Percentiles rank a stretch among this genome's conserved stretches.
Conservation (phyloP, 2,797 vertebrate species). For the Anableps anableps region DNA sequence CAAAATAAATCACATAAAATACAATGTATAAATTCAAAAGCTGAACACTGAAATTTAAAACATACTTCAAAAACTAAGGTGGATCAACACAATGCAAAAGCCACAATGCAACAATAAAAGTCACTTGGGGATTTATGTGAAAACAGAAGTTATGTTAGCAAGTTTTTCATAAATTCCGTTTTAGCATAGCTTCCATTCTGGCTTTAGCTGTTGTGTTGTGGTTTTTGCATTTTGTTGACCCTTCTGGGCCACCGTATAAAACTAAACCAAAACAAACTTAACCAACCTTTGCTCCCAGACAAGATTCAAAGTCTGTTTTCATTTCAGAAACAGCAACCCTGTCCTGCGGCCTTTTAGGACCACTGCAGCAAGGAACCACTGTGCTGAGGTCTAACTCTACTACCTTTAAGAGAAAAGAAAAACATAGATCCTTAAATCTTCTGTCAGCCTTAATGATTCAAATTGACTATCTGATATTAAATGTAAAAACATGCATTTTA, state of each 20-base stretch:
- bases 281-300: constrained; percentile 90
- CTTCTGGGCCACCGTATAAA: no score
- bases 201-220: no score
- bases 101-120: no score
- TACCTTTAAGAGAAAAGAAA: constrained; percentile 80
- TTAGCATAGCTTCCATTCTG: no score
- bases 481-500: not conserved
- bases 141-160: no score
- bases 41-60: not conserved
- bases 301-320: constrained; percentile 92
- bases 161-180: no score
- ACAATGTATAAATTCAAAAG: not conserved
- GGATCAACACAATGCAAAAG: no score
- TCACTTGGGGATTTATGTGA: no score
- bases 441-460: not conserved
- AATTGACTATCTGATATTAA: not conserved
- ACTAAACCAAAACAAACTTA: accelerated
- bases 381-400: constrained; percentile 90
- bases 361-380: constrained; percentile 96
- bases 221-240: no score
- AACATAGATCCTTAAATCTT: not conserved
- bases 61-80: no score
- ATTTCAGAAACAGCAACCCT: constrained; percentile 91
- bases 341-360: constrained; percentile 97
- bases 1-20: not conserved